Percentiles rank a stretch among this genome's conserved stretches.
phyloP scores from a whole-genome alignment of 2,797 vertebrate species.

The Petrocephalus schoutedeni region DNA sequence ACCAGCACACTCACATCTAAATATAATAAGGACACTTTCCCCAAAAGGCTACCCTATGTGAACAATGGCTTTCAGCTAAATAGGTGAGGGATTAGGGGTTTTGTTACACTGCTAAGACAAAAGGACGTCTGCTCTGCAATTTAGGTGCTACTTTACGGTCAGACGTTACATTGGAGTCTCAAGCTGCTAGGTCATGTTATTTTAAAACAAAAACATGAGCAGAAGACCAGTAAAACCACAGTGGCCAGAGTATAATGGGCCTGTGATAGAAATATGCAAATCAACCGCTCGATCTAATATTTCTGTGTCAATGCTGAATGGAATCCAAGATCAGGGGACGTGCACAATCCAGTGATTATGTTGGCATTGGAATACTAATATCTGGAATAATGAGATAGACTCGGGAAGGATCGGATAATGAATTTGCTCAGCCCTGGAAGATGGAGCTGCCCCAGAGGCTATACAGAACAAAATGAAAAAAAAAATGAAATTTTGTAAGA shows the following conservation, averaged over 20 bases:
- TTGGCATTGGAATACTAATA: constrained; percentile 21
- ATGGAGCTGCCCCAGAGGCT: background rate
- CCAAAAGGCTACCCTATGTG: background rate
- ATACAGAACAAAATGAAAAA: background rate
- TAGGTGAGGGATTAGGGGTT: background rate
- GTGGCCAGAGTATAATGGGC: background rate
- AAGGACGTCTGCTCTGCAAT: background rate
- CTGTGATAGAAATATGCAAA: constrained; percentile 26
- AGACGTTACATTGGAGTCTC: background rate
- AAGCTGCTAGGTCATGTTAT: background rate
- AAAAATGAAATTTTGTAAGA: background rate
- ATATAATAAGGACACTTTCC: background rate
- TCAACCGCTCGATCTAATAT: constrained; percentile 17
- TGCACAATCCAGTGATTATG: constrained; percentile 25
- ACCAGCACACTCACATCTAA: background rate
- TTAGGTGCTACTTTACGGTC: background rate
- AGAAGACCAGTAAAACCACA: background rate
- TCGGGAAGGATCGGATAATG: constrained; percentile 6
- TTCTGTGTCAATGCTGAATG: constrained; percentile 23
- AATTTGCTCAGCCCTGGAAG: background rate
- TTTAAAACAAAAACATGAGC: background rate
- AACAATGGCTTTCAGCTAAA: background rate
- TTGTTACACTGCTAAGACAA: background rate
- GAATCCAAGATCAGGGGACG: constrained; percentile 19
- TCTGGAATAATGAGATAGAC: constrained; percentile 14